Evolutionary conservation across 2,113 vertebrate species (phyloP).

Genomic region (Eurystomus gularis): DNA sequence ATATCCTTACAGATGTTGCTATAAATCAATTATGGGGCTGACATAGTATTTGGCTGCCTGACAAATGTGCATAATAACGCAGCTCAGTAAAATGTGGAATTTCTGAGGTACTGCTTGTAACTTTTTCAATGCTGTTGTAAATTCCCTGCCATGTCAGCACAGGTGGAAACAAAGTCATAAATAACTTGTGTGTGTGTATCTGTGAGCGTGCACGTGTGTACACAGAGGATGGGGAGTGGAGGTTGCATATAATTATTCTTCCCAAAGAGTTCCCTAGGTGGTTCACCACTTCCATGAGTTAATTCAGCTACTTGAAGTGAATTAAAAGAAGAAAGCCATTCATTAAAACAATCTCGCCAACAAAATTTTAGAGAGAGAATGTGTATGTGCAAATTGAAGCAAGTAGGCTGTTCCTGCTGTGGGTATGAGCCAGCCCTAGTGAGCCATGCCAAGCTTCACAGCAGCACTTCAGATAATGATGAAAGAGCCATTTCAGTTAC

Average conservation of each 20-base stretch:
- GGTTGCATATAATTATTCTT: not conserved
- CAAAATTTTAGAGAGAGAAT: not conserved
- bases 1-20: conserved; percentile 77
- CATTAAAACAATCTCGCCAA: not conserved
- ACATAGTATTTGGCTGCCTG: conserved; percentile 81
- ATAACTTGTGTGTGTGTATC: not conserved
- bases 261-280: conserved; percentile 12
- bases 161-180: conserved; percentile 82
- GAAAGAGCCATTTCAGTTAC: not conserved
- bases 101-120: conserved; percentile 81
- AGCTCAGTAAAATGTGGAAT: conserved; percentile 79
- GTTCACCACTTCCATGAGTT: conserved; percentile 32
- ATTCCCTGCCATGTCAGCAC: conserved; percentile 77
- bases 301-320: conserved; percentile 43
- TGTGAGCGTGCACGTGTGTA: rapidly evolving
- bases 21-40: conserved; percentile 81
- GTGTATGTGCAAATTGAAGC: not conserved
- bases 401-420: not conserved
- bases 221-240: rapidly evolving
- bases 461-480: not conserved
- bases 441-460: not conserved
- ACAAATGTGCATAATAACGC: conserved; percentile 81
- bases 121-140: conserved; percentile 80
- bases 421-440: not conserved
- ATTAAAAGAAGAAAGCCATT: not conserved